These are phyloP conservation scores for Seira musarum DNA, from an alignment of 2,888 invertebrate genomes.

Conservation along the genomic window DNA sequence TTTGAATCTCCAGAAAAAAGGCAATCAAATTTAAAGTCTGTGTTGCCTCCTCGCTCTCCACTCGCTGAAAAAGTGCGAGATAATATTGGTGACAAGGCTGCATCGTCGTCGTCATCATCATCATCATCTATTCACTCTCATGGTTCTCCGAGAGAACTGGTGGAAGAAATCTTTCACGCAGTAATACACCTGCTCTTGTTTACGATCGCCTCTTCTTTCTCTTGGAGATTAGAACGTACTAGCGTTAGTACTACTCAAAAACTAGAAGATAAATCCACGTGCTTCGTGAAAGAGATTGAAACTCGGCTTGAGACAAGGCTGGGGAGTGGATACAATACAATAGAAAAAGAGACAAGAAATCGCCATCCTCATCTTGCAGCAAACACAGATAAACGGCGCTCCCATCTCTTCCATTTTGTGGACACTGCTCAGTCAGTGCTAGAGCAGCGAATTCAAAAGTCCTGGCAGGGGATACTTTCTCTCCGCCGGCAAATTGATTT, in stretches of 20 bases:
- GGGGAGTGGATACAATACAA: not conserved
- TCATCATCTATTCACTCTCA: constrained; percentile 1
- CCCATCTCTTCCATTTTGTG: not conserved
- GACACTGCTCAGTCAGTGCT: not conserved
- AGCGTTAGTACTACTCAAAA: not conserved
- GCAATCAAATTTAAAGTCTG: not conserved
- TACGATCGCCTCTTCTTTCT: constrained; percentile 5
- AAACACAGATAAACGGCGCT: not conserved
- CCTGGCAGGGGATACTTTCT: not conserved
- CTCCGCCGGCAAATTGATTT: not conserved
- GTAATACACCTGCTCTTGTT: not conserved
- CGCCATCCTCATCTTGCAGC: not conserved
- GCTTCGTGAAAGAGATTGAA: not conserved
- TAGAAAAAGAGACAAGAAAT: not conserved
- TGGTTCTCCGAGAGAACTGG: not conserved
- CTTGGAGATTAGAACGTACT: not conserved
- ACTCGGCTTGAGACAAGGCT: not conserved
- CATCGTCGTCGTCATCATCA: too few relatives aligned
- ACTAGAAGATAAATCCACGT: not conserved
- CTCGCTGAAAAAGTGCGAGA: not conserved
- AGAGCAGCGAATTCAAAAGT: not conserved
- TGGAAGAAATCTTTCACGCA: not conserved
- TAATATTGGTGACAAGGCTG: not conserved
- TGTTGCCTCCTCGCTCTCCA: not conserved
- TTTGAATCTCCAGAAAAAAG: not conserved